Evolutionary conservation across 2,888 invertebrate genomes (phyloP), one percentile per base, ranked within the genome.

Genomic region (Lycophotia porphyrea): DNA sequence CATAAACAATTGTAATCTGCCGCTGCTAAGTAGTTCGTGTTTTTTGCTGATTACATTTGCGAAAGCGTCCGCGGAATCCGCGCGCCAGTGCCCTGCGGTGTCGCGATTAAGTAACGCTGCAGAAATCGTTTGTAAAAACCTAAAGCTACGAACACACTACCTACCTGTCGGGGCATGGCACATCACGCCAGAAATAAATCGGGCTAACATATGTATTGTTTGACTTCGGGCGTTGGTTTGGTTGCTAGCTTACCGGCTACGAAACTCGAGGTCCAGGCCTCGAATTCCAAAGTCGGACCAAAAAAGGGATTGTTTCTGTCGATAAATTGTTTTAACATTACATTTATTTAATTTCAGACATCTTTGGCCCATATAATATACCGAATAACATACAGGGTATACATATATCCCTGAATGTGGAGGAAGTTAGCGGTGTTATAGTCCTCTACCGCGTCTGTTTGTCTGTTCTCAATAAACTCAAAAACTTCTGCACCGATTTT

Each of bases 91-190:
- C 70, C 42, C 74, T 74, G 82, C 84, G 82, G 79, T 82, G 85
- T 81, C 86, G 80, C 77, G 67, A 80, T 88, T 85, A 82, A 82
- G 84, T 83, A 88, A 89, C 84, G 31, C 67, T 81, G 49, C 73
- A 78, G 68, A 71, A 84, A 86, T 76, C 58, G 39, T 34, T 72
- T 52, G 64, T 73, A 61, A 47, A 31, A 64, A 24, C n/a, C 58
- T 67, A 58, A 71, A 67, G 74, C 44, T 63, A 52, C n/a, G 18
- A 18, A 34, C 55, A 74, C 73, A 74, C 61, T 24, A 24, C 21
- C 61, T 24, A 24, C 21, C 31, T 55, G 9, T 21, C 2, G 18
- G n/a, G n/a, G 31, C 13, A 49, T 13, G 18, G 8, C 24, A 49
- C 9, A 24, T 52, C 8, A 8, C 21, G 5, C 8, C 13, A 34